Evolutionary conservation across 2,888 invertebrate species (phyloP).

Genomic region (Xestia c-nigrum): DNA sequence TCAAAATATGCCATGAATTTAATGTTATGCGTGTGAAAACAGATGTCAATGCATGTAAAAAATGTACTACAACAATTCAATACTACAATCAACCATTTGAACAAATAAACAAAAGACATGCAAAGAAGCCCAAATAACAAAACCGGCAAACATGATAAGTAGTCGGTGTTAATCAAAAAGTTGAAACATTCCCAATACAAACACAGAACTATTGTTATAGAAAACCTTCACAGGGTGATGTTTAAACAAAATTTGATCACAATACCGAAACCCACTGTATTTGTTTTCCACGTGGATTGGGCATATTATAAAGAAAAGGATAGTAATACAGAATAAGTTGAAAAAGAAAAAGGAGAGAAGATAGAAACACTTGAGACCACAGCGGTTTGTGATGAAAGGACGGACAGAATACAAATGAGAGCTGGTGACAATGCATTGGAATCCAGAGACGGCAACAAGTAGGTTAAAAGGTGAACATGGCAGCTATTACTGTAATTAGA

Average conservation of each 20-base stretch:
- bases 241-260: slow-evolving; percentile 82
- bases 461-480: slow-evolving; percentile 89
- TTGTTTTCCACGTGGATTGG: slow-evolving; percentile 81
- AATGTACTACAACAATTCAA: no score
- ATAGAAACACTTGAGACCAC: slow-evolving; percentile 85
- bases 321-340: slow-evolving; percentile 64
- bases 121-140: slow-evolving; percentile 76
- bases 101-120: slow-evolving; percentile 76
- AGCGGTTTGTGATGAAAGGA: slow-evolving; percentile 83
- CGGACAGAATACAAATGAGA: slow-evolving; percentile 80
- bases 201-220: slow-evolving; percentile 75
- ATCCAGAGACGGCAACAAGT: slow-evolving; percentile 84
- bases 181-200: slow-evolving; percentile 82
- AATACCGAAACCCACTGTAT: slow-evolving; percentile 77
- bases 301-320: slow-evolving; percentile 80
- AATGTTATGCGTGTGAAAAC: slow-evolving; percentile 60
- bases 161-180: slow-evolving; percentile 77
- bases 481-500: slow-evolving; percentile 87
- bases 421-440: slow-evolving; percentile 84
- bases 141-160: slow-evolving; percentile 76
- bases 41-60: slow-evolving; percentile 69
- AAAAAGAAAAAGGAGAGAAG: slow-evolving; percentile 75
- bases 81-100: slow-evolving; percentile 75
- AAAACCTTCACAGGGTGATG: slow-evolving; percentile 68
- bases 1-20: slow-evolving; percentile 19